A percentile compares a stretch with the other conserved stretches of the same genome.
These are phyloP conservation scores for Alectoris magna DNA, from an alignment of 2,797 vertebrate species.

Conservation along the genomic window DNA sequence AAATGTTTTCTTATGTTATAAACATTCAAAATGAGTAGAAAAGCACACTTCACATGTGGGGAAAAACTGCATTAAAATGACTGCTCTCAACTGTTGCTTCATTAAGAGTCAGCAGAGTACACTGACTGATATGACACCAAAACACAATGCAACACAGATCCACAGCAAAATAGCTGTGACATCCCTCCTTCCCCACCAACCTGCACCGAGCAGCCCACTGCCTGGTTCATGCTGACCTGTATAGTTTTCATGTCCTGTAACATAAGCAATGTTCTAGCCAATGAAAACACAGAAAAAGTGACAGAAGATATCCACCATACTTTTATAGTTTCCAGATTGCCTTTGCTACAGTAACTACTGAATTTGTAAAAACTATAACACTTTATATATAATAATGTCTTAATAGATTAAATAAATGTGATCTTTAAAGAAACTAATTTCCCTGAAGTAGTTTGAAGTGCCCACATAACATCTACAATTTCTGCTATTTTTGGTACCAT, in stretches of 20 bases:
- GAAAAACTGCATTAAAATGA: not conserved
- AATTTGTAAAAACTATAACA: not conserved
- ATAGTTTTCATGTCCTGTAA: not conserved
- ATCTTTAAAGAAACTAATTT: not conserved
- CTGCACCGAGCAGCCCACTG: not conserved
- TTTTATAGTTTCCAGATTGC: not conserved
- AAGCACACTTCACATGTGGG: not conserved
- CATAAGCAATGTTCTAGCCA: not conserved
- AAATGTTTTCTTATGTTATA: not conserved
- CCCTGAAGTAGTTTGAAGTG: not conserved
- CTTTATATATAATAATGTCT: not conserved
- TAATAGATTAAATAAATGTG: not conserved
- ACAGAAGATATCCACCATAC: not conserved
- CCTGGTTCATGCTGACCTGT: not conserved
- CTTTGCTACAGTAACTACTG: not conserved
- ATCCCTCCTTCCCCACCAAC: fast-evolving
- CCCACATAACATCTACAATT: not conserved
- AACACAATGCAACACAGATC: not conserved
- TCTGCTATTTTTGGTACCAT: not conserved
- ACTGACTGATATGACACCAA: not conserved
- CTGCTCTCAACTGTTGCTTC: not conserved
- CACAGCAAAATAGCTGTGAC: not conserved
- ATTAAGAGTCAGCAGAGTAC: not conserved
- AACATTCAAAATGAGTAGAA: not conserved
- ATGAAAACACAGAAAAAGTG: not conserved